Conservation (phyloP, 2,113 vertebrate species). For the Proteles cristata region DNA sequence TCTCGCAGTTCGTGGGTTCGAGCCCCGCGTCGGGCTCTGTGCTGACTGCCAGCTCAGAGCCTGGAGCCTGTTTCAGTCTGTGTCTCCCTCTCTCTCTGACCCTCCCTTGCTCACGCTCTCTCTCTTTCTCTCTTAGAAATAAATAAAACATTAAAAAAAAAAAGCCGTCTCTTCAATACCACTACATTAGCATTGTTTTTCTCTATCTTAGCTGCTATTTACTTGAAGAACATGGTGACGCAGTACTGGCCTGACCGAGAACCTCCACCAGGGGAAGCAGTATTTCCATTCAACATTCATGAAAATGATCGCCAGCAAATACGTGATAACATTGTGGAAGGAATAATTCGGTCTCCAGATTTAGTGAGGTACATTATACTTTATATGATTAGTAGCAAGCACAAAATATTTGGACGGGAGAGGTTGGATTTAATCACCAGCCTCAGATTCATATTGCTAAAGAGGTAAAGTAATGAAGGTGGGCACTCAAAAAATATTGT, state of each 20-base stretch:
- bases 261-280: conserved; percentile 91
- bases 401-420: background rate
- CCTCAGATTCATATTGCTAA: background rate
- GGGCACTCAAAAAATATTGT: background rate
- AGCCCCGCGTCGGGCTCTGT: too few species aligned
- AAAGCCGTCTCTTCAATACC: conserved; percentile 36
- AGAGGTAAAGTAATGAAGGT: background rate
- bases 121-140: too few species aligned
- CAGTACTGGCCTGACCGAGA: conserved; percentile 99
- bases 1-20: too few species aligned
- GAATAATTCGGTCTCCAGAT: conserved; percentile 96
- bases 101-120: too few species aligned
- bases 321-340: conserved; percentile 96
- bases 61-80: too few species aligned
- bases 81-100: too few species aligned
- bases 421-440: background rate
- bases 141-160: too few species aligned
- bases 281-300: conserved; percentile 98
- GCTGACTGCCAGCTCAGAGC: too few species aligned
- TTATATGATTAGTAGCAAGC: accelerated
- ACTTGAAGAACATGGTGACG: conserved; percentile 99
- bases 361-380: conserved; percentile 91
- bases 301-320: conserved; percentile 98
- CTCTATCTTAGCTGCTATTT: conserved; percentile 93
- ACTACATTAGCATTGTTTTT: conserved; percentile 12